Conservation (phyloP, 2,113 vertebrate genomes). For the Patagioenas fasciata region DNA sequence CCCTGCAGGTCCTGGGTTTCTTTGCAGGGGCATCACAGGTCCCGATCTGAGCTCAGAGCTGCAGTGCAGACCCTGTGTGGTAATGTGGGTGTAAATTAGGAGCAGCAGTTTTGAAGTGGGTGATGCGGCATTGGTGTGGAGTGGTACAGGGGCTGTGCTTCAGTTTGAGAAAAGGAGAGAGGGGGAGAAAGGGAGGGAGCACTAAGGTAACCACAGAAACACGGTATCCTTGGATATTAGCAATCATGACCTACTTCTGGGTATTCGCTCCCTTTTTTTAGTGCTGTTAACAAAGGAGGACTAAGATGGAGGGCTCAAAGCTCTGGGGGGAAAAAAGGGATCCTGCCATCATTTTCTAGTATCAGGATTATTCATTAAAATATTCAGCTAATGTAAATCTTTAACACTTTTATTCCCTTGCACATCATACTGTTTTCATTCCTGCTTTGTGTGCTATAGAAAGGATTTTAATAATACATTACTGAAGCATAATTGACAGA, state of each 20-base stretch:
- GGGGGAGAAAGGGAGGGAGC: background rate
- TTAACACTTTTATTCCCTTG: background rate
- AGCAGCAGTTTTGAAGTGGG: background rate
- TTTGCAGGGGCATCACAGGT: background rate
- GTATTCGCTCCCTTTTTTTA: constrained; percentile 48
- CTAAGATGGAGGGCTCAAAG: constrained; percentile 16
- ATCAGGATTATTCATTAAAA: background rate
- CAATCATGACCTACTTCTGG: constrained; percentile 67
- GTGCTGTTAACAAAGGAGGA: constrained; percentile 23
- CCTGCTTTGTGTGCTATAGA: background rate
- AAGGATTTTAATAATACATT: background rate
- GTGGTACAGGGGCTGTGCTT: background rate
- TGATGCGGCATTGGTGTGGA: background rate
- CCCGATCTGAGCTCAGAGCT: background rate
- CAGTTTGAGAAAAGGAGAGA: background rate
- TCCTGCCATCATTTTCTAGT: background rate
- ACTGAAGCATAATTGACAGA: background rate
- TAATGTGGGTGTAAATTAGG: background rate
- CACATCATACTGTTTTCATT: background rate
- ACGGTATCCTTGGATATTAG: constrained; percentile 68
- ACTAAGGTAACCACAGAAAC: constrained; percentile 66
- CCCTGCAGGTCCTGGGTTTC: background rate
- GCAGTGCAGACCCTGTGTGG: background rate
- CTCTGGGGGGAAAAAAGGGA: background rate
- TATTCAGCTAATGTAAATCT: background rate